Percentiles rank a stretch among this genome's conserved stretches.
phyloP scores from a whole-genome alignment of 2,113 vertebrate species.

The Pelecanus crispus region DNA sequence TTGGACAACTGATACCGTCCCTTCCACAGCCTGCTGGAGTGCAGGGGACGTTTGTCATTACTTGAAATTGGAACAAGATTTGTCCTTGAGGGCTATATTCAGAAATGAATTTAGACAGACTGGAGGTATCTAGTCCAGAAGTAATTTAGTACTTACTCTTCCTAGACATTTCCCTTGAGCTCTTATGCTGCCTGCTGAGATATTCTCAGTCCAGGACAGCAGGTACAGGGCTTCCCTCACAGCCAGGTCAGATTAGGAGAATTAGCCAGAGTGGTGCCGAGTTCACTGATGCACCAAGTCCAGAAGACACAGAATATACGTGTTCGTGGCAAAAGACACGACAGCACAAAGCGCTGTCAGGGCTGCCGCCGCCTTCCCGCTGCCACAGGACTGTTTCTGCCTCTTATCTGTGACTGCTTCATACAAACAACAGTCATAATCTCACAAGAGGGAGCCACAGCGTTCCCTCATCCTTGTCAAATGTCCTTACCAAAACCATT shows the following conservation, averaged over 20 bases:
- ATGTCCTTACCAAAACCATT: background rate
- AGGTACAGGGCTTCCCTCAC: background rate
- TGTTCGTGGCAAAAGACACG: background rate
- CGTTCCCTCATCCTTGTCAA: background rate
- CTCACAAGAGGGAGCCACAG: background rate
- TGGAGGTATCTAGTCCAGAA: background rate
- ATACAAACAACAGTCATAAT: background rate
- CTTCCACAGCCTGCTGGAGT: background rate
- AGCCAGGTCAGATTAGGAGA: background rate
- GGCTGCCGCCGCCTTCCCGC: background rate
- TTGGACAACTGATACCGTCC: background rate
- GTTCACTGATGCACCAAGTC: background rate
- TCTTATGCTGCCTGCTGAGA: background rate
- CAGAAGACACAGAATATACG: background rate
- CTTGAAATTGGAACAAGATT: background rate
- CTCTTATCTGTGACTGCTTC: background rate
- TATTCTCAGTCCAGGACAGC: background rate
- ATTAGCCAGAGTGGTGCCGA: background rate
- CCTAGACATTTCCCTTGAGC: background rate
- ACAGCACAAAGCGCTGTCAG: background rate
- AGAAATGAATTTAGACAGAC: background rate
- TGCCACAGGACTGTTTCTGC: background rate
- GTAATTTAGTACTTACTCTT: background rate
- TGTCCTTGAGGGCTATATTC: constrained; percentile 2
- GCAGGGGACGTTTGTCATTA: background rate